Percentiles rank a stretch among this genome's conserved stretches.
Evolutionary conservation across 2,113 vertebrate genomes (phyloP).

Genomic region (Dolichallabes microphthalmus): DNA sequence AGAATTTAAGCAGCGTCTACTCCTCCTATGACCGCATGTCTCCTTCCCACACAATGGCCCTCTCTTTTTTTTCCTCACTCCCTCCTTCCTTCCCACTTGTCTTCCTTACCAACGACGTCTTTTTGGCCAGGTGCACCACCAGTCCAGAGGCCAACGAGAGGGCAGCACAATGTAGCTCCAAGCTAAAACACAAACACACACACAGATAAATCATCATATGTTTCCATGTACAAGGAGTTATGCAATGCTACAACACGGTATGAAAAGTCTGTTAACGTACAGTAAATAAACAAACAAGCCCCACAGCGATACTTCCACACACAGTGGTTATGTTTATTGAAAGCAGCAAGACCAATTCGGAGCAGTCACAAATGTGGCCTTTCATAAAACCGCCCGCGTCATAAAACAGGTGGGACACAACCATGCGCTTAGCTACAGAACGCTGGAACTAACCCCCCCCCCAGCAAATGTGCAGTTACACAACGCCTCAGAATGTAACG

Average conservation of each 20-base stretch:
- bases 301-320: conserved; percentile 39
- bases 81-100: not conserved
- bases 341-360: not conserved
- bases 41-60: not conserved
- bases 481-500: conserved; percentile 26
- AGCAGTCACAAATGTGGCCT: not conserved
- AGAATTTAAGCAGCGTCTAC: not conserved
- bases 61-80: not conserved
- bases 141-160: conserved; percentile 82
- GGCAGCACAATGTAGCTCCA: conserved; percentile 82
- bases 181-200: conserved; percentile 71
- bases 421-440: conserved; percentile 25
- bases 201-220: conserved; percentile 37
- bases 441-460: conserved; percentile 2
- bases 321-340: conserved; percentile 19
- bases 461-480: conserved; percentile 42
- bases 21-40: not conserved
- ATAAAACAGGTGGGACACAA: conserved; percentile 31
- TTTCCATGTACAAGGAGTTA: not conserved
- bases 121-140: conserved; percentile 69
- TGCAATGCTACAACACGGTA: not conserved
- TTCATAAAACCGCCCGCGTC: not conserved
- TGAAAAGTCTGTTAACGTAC: not conserved
- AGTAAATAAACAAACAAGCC: conserved; percentile 17
- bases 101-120: conserved; percentile 72